Percentiles rank a stretch among this genome's conserved stretches.
These are phyloP conservation scores for Acanthochromis polyacanthus DNA, from an alignment of 2,113 vertebrate genomes.

Conservation along the genomic window DNA sequence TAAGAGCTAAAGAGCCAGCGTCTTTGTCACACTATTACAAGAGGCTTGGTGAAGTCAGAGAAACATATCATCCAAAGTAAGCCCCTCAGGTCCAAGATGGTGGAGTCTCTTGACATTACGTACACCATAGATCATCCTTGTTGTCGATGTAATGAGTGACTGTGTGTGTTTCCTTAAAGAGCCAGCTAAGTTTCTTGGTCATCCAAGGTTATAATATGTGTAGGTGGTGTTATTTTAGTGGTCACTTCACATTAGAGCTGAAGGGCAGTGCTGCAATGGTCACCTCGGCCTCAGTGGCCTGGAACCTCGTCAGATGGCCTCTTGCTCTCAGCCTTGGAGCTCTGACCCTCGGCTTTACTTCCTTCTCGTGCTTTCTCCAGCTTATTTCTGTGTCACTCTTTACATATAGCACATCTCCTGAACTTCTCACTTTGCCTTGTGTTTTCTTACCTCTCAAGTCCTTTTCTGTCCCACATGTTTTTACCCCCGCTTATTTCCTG, in stretches of 20 bases:
- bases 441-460: constrained; percentile 16
- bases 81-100: constrained; percentile 33
- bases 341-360: constrained; percentile 11
- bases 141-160: background rate
- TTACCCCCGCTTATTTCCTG: constrained; percentile 19
- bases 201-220: constrained; percentile 30
- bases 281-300: constrained; percentile 27
- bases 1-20: background rate
- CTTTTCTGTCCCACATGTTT: background rate
- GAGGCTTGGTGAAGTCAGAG: constrained; percentile 49
- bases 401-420: background rate
- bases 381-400: constrained; percentile 1
- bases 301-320: constrained; percentile 42
- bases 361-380: background rate
- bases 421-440: background rate
- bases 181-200: constrained; percentile 24
- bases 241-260: constrained; percentile 64
- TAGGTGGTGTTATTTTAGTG: constrained; percentile 61
- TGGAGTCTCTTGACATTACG: constrained; percentile 36
- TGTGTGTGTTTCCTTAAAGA: constrained; percentile 11
- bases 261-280: constrained; percentile 30
- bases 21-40: constrained; percentile 21
- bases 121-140: constrained; percentile 13
- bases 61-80: constrained; percentile 26
- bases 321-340: constrained; percentile 34